A percentile compares a stretch with the other conserved stretches of the same genome.
Conservation (phyloP, 2,113 vertebrate species). For the Cyanoderma ruficeps region DNA sequence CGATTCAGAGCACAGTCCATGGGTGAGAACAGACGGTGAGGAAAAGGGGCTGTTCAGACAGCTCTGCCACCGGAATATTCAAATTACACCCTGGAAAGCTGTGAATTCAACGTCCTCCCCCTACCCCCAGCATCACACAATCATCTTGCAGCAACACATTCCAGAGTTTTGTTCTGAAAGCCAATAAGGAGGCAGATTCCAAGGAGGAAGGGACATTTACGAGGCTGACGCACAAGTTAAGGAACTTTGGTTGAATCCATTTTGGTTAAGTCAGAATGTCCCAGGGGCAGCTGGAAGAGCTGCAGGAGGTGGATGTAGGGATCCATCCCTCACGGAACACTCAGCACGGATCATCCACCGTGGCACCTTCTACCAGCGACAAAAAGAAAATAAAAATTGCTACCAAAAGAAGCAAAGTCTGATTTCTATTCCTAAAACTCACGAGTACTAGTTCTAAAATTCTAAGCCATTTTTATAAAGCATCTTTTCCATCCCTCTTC, state of each 20-base stretch:
- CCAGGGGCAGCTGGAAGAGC: background rate
- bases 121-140: background rate
- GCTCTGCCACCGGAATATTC: background rate
- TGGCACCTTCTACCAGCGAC: background rate
- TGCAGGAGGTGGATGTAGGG: background rate
- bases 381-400: background rate
- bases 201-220: background rate
- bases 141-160: background rate
- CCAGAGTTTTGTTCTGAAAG: background rate
- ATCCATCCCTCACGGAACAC: fast-evolving
- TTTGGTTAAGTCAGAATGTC: background rate
- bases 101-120: background rate
- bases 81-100: background rate
- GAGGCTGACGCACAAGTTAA: background rate
- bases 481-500: background rate
- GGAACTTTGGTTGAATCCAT: background rate
- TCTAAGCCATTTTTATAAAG: background rate
- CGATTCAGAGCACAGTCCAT: background rate
- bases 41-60: background rate
- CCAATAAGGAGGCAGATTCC: background rate
- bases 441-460: background rate
- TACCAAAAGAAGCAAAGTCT: background rate
- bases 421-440: background rate
- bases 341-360: fast-evolving
- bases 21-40: background rate